Conservation (phyloP, 53 echinoderm and acorn worm species). For the Zoroaster sp. region DNA sequence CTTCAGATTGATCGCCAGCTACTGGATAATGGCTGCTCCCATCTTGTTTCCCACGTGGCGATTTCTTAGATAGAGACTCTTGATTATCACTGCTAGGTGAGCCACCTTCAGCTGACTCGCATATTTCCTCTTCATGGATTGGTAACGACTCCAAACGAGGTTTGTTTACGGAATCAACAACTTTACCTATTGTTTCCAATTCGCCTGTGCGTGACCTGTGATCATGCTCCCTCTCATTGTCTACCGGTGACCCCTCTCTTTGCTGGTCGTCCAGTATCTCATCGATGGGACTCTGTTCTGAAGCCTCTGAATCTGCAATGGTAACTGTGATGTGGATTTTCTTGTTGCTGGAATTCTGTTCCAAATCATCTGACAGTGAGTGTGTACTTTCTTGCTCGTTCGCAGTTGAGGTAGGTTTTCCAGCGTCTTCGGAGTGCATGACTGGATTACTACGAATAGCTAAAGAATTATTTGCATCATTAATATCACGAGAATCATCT, state of each 20-base stretch:
- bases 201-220: no score
- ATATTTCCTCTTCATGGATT: neutral
- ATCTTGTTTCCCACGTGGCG: neutral
- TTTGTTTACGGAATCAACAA: neutral
- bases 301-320: no score
- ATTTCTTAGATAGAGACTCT: no score
- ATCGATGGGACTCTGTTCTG: neutral
- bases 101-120: no score
- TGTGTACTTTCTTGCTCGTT: no score
- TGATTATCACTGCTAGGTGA: no score
- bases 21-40: no score
- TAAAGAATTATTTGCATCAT: neutral
- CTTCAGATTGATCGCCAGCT: no score
- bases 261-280: neutral
- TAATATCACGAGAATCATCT: neutral
- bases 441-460: neutral
- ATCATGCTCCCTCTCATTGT: neutral
- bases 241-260: neutral
- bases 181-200: neutral
- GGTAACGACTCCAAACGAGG: neutral
- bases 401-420: neutral
- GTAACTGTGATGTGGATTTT: no score
- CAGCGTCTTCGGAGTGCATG: neutral
- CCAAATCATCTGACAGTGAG: no score
- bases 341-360: no score